Conservation (phyloP, 2,797 vertebrate species). For the Meda fulgida region DNA sequence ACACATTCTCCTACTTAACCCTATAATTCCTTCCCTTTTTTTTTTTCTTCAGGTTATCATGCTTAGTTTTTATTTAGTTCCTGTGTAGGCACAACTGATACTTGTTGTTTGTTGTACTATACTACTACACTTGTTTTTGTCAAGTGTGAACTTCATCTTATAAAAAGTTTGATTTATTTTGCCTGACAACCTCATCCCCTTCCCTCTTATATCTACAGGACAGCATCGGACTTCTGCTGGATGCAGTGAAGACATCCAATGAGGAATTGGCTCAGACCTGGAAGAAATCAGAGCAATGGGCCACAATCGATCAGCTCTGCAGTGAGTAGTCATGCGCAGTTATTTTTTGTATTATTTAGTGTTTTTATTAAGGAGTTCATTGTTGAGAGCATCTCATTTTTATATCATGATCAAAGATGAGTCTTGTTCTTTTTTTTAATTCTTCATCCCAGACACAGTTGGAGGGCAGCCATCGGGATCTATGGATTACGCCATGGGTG, state of each 20-base stretch:
- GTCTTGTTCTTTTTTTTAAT: neutral
- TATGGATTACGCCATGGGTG: constrained; percentile 87
- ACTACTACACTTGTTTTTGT: neutral
- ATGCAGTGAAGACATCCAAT: constrained; percentile 93
- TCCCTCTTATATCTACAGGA: constrained; percentile 79
- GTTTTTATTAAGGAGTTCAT: neutral
- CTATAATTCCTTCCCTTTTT: no score
- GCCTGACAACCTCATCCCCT: neutral
- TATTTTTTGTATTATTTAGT: neutral
- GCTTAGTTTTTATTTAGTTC: neutral
- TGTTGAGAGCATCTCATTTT: neutral
- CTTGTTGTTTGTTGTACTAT: neutral
- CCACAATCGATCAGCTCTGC: constrained; percentile 97
- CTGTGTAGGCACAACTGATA: neutral
- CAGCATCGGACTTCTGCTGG: constrained; percentile 93
- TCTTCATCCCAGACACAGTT: constrained; percentile 83
- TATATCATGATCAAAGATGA: neutral
- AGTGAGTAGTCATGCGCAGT: constrained; percentile 80
- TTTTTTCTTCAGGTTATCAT: neutral
- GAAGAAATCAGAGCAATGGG: constrained; percentile 99
- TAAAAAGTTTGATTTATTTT: neutral
- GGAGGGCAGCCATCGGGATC: constrained; percentile 88
- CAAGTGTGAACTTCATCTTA: neutral
- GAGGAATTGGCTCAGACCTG: constrained; percentile 97
- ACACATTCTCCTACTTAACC: no score